Percentiles rank a stretch among this genome's conserved stretches.
phyloP scores from a whole-genome alignment of 2,113 vertebrate genomes.

The Lichenostomus cassidix region DNA sequence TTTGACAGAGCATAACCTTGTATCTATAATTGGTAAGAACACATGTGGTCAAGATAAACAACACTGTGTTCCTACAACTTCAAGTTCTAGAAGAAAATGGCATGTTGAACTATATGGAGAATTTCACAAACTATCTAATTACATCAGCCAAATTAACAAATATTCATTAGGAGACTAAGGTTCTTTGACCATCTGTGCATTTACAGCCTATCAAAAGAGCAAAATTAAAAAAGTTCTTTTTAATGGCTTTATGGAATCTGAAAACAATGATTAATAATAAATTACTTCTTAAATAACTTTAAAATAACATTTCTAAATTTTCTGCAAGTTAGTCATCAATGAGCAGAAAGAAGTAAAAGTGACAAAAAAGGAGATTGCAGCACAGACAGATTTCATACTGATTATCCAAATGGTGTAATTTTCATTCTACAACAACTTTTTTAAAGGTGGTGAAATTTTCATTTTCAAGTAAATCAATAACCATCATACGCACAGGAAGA shows the following conservation, averaged over 20 bases:
- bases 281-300: not conserved
- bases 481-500: not conserved
- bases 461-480: not conserved
- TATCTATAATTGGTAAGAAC: not conserved
- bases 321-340: not conserved
- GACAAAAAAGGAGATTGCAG: not conserved
- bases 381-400: not conserved
- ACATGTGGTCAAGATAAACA: not conserved
- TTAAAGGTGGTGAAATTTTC: not conserved
- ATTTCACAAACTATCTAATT: not conserved
- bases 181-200: not conserved
- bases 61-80: not conserved
- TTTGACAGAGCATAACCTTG: not conserved
- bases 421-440: not conserved
- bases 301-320: not conserved
- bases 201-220: not conserved
- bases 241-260: not conserved
- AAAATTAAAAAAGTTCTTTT: not conserved
- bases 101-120: not conserved
- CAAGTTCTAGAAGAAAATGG: not conserved
- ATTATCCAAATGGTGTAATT: not conserved
- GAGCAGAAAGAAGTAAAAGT: not conserved
- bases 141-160: not conserved
- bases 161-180: not conserved
- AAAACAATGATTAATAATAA: not conserved